phyloP scores from a whole-genome alignment of 2,888 invertebrate species.

The Melanostoma mellinum region DNA sequence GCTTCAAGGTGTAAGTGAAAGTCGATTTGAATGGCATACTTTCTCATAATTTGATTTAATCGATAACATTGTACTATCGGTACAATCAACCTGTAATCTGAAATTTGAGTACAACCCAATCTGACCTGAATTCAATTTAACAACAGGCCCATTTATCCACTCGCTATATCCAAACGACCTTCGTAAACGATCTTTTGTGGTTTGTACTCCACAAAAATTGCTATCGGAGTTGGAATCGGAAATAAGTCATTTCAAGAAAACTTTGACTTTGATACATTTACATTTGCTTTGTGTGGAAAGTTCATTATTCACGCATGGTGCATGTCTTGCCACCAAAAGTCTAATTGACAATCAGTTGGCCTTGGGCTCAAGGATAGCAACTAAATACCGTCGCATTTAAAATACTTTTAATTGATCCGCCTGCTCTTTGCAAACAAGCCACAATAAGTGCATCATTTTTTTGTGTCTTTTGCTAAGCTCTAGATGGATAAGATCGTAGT shows the following conservation, averaged over 20 bases:
- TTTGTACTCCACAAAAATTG: background rate
- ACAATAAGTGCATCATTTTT: background rate
- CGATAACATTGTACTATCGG: conserved; percentile 13
- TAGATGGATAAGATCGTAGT: background rate
- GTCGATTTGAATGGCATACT: background rate
- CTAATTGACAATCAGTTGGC: background rate
- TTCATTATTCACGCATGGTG: too few relatives aligned
- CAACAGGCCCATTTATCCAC: background rate
- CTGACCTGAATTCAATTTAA: conserved; percentile 21
- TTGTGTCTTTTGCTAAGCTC: background rate
- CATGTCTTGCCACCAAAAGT: too few relatives aligned
- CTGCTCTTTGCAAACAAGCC: background rate
- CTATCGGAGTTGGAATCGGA: background rate
- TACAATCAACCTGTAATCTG: background rate
- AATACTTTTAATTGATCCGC: conserved; percentile 26
- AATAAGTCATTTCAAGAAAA: background rate
- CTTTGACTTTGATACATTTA: background rate
- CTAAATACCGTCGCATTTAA: background rate
- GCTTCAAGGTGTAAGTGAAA: conserved; percentile 23
- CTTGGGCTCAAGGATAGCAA: conserved; percentile 9
- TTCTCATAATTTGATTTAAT: conserved; percentile 1
- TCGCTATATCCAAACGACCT: conserved; percentile 11
- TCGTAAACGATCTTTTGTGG: conserved; percentile 8
- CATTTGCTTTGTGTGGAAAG: too few relatives aligned
- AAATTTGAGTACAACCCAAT: background rate